phyloP scores from a whole-genome alignment of 1,140 invertebrate genomes.

The Hylyphantes graminicola region DNA sequence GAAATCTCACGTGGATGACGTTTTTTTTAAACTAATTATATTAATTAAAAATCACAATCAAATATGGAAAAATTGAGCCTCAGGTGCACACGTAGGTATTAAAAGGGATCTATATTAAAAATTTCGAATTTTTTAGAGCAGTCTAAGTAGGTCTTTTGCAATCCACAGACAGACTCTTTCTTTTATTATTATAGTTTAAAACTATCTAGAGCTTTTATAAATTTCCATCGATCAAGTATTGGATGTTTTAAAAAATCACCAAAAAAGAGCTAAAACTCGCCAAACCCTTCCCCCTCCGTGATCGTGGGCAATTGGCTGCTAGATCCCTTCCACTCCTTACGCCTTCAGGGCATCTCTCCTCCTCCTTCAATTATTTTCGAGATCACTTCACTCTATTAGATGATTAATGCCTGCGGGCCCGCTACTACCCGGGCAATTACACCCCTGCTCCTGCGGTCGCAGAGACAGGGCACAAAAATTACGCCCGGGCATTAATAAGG shows the following conservation, averaged over 20 bases:
- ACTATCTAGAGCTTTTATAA: background rate
- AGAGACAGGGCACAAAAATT: slow-evolving; percentile 32
- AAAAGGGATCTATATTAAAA: too few species aligned
- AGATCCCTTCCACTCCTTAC: slow-evolving; percentile 7
- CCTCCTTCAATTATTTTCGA: slow-evolving; percentile 60
- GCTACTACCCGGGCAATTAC: slow-evolving; percentile 50
- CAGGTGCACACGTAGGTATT: too few species aligned
- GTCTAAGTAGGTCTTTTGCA: too few species aligned
- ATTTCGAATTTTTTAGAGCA: too few species aligned
- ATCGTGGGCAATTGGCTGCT: slow-evolving; percentile 56
- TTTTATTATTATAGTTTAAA: too few species aligned
- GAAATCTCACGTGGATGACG: too few species aligned
- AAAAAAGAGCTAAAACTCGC: slow-evolving; percentile 14
- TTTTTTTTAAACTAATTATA: too few species aligned
- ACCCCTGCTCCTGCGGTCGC: slow-evolving; percentile 35
- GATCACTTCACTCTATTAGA: slow-evolving; percentile 60
- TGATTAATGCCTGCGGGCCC: slow-evolving; percentile 49
- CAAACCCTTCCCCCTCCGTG: background rate
- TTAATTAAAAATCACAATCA: too few species aligned
- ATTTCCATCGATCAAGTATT: background rate
- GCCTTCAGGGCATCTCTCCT: slow-evolving; percentile 1
- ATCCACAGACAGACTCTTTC: too few species aligned
- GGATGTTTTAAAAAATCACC: background rate
- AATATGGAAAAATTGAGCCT: too few species aligned
- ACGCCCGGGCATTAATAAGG: slow-evolving; percentile 51